These are phyloP conservation scores for Erebia epiphron DNA, from an alignment of 2,888 invertebrate genomes.

Conservation along the genomic window DNA sequence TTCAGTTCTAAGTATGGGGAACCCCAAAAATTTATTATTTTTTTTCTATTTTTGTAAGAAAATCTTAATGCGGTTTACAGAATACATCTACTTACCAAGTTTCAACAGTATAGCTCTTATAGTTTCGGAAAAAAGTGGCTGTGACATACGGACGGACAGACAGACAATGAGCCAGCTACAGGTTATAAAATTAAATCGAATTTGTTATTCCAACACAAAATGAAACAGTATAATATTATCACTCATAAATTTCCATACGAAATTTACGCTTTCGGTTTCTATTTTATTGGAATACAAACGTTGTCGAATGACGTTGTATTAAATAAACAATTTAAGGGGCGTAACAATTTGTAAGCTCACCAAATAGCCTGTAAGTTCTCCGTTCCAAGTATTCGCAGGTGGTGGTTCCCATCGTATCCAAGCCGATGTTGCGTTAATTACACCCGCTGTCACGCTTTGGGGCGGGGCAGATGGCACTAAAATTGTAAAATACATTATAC, in stretches of 20 bases:
- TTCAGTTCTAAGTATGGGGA: no score
- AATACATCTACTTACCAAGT: no score
- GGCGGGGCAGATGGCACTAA: slow-evolving; percentile 91
- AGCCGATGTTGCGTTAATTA: slow-evolving; percentile 91
- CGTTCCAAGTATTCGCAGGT: slow-evolving; percentile 88
- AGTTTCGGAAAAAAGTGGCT: no score
- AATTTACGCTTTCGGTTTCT: slow-evolving; percentile 5
- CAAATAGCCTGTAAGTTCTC: slow-evolving; percentile 93
- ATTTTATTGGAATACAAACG: not conserved
- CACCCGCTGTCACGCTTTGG: slow-evolving; percentile 89
- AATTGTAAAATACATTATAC: slow-evolving; percentile 57
- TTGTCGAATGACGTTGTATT: not conserved
- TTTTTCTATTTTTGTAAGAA: no score
- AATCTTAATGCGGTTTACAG: no score
- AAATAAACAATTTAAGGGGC: slow-evolving; percentile 17
- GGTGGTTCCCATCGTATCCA: slow-evolving; percentile 93
- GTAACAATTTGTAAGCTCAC: slow-evolving; percentile 75
- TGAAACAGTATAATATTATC: slow-evolving; percentile 1
- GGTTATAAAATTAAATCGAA: not conserved
- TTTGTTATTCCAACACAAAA: not conserved
- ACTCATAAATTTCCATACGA: not conserved
- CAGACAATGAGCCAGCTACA: not conserved
- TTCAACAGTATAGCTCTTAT: no score
- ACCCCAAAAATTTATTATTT: no score
- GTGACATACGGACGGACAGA: no score